phyloP scores from a whole-genome alignment of 2,113 vertebrate species.

The Chinchilla lanigera region DNA sequence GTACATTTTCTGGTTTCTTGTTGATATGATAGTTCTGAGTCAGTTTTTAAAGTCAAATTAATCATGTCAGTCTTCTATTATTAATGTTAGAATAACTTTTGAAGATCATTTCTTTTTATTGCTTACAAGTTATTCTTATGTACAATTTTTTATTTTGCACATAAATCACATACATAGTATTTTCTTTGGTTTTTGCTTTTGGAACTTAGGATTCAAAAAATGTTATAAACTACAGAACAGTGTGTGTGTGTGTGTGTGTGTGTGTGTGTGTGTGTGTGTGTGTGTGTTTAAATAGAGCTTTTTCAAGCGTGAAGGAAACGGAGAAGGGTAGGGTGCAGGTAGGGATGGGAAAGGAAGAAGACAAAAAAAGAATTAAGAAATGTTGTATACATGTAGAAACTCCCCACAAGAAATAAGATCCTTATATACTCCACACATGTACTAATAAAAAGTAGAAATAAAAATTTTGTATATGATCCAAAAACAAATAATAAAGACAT shows the following conservation, averaged over 20 bases:
- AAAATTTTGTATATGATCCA: too few species aligned
- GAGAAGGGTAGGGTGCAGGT: too few species aligned
- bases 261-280: background rate
- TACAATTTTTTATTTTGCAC: background rate
- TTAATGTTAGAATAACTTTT: background rate
- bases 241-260: background rate
- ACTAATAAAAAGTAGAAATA: too few species aligned
- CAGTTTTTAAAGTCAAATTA: background rate
- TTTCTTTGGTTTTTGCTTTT: background rate
- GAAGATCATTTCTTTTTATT: background rate
- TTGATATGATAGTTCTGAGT: background rate
- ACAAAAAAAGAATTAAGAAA: too few species aligned
- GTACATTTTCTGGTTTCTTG: background rate
- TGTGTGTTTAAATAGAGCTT: background rate
- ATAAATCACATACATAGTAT: background rate
- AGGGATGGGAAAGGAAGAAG: too few species aligned
- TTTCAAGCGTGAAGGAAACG: too few species aligned
- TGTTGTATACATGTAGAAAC: too few species aligned
- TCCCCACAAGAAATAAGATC: too few species aligned
- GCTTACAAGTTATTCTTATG: too few species aligned
- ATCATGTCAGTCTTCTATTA: background rate
- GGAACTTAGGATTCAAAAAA: background rate
- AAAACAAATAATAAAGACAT: background rate
- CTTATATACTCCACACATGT: too few species aligned
- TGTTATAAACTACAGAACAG: too few species aligned